phyloP scores from a whole-genome alignment of 1,140 invertebrate genomes.

The Drosophila lacteicornis region DNA sequence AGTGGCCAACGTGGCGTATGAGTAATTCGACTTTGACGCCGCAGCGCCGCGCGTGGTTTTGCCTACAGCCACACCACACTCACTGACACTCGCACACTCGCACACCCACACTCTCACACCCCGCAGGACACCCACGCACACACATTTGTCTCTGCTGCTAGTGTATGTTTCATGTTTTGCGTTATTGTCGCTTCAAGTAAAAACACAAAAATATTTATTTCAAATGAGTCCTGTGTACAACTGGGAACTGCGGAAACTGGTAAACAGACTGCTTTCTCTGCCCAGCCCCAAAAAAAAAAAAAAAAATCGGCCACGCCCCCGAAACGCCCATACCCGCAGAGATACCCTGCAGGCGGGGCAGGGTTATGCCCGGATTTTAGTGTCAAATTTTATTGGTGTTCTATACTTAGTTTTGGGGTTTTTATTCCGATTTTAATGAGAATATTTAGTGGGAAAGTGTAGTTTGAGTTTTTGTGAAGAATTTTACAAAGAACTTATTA shows the following conservation, averaged over 20 bases:
- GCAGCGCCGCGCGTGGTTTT: constrained; percentile 75
- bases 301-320: constrained; percentile 25
- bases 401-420: not conserved
- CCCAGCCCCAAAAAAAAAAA: constrained; percentile 1
- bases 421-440: constrained; percentile 7
- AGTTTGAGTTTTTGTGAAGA: too few relatives aligned
- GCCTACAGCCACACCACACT: constrained; percentile 61
- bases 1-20: constrained; percentile 74
- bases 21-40: constrained; percentile 82
- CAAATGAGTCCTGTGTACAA: constrained; percentile 81
- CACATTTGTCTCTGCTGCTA: constrained; percentile 66
- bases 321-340: constrained; percentile 10
- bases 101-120: constrained; percentile 13
- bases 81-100: constrained; percentile 12
- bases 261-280: constrained; percentile 67
- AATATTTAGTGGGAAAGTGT: too few relatives aligned
- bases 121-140: constrained; percentile 13
- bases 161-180: constrained; percentile 76
- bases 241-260: constrained; percentile 80
- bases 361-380: not conserved
- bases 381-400: constrained; percentile 18
- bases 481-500: too few relatives aligned
- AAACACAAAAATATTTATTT: constrained; percentile 84
- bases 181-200: constrained; percentile 82
- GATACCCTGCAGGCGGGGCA: constrained; percentile 16